These are phyloP conservation scores for Nothoprocta pentlandii DNA, from an alignment of 2,113 vertebrate species.

Conservation along the genomic window DNA sequence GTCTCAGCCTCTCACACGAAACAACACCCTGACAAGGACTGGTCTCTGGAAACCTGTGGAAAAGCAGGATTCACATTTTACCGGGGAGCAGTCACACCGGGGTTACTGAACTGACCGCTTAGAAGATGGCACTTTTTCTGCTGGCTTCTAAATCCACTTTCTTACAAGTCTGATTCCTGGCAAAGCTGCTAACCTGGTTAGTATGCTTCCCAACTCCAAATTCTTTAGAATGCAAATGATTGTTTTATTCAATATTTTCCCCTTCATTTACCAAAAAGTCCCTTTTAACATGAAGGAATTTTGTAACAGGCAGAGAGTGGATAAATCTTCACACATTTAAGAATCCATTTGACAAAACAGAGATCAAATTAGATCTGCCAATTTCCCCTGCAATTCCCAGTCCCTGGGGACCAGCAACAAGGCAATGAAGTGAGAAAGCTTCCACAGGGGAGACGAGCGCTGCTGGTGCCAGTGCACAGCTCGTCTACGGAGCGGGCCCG, in stretches of 20 bases:
- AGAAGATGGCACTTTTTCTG: not conserved
- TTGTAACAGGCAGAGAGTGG: not conserved
- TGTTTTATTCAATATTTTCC: constrained; percentile 16
- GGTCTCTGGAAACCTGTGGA: not conserved
- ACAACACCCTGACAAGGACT: not conserved
- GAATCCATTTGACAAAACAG: not conserved
- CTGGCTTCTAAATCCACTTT: not conserved
- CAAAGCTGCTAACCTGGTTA: constrained; percentile 22
- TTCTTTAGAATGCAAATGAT: constrained; percentile 1
- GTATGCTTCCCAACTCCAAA: constrained; percentile 21
- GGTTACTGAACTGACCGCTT: not conserved
- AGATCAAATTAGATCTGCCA: not conserved
- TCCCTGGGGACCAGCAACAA: not conserved
- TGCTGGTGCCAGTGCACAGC: not conserved
- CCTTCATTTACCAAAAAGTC: constrained; percentile 30
- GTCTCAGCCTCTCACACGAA: not conserved
- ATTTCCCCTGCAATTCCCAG: not conserved
- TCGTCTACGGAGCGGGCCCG: not conserved
- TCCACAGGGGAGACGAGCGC: not conserved
- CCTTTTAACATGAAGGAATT: constrained; percentile 30
- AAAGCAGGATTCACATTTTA: not conserved
- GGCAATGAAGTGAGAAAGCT: not conserved
- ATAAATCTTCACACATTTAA: not conserved
- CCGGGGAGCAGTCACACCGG: not conserved
- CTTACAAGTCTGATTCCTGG: not conserved